Conservation (phyloP, 2,797 vertebrate species). For the Pangasius sanitwongsei region DNA sequence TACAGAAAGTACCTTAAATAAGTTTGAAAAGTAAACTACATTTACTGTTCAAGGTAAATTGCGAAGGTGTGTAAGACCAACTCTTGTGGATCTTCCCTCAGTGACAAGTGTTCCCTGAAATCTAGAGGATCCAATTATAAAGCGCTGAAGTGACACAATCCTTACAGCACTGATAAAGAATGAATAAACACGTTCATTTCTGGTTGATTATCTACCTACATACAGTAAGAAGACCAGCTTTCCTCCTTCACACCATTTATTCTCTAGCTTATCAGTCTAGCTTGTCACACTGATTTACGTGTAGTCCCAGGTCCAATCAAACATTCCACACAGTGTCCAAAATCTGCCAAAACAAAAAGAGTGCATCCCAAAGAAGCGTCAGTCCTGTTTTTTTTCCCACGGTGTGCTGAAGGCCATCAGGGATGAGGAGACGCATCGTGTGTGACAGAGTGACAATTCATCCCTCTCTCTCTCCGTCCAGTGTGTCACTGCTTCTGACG, state of each 20-base stretch:
- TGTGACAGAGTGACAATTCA: conserved; percentile 90
- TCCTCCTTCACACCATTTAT: background rate
- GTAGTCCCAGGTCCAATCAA: background rate
- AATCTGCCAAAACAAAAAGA: conserved; percentile 5
- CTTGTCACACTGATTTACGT: background rate
- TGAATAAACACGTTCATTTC: background rate
- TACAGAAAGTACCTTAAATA: background rate
- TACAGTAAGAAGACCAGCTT: background rate
- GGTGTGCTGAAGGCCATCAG: conserved; percentile 82
- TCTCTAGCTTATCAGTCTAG: background rate
- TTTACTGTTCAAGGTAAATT: background rate
- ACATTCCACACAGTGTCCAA: background rate
- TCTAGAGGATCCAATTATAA: background rate
- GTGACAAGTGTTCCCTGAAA: background rate
- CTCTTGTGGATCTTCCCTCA: background rate
- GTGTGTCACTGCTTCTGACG: conserved; percentile 92
- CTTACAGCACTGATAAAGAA: background rate
- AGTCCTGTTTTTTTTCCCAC: conserved; percentile 76
- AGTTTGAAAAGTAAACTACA: background rate
- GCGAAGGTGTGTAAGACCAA: background rate
- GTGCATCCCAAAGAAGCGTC: background rate
- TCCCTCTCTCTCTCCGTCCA: conserved; percentile 84
- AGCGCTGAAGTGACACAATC: background rate
- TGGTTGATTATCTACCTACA: background rate
- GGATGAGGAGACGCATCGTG: conserved; percentile 83